Evolutionary conservation across 2,797 vertebrate genomes (phyloP), one percentile per base, ranked within the genome.

Genomic region (Sandelia bainsii): DNA sequence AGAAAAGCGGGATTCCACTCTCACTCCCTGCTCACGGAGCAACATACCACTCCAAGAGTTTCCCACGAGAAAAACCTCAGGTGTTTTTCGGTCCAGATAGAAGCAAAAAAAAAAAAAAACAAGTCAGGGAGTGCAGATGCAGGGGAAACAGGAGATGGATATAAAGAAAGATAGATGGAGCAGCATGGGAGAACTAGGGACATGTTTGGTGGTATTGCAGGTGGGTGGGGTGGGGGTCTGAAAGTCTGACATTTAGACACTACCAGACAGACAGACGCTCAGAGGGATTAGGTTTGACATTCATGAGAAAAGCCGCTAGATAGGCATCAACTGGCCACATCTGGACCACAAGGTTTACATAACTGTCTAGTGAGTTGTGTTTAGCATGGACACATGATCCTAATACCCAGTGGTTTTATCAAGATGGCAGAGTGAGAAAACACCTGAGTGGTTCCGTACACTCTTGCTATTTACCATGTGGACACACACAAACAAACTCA

Each of bases 51-150:
- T 80, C 79, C 69, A 39, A 85, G 85, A 93, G 78, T 90, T 92
- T 93, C 92, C 92, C 91, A 92, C 87, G 92, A 92, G 92, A 93
- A 93, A 92, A 92, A 86, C 88, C 88, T 89, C 65, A 0, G 89
- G 91, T 86, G 65, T 85, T 90, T 92, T 85, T 90, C 71, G 60
- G 76, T 84, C 73, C 48, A 58, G 77, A 71, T 73, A 63, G n/a
- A 51, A 45, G 37, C 8, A 16, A 22, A 32, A 51, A 32, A 32
- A 65, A 54, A n/a, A 32, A 32, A 51, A 32, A 32, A 65, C 51
- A n/a, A 32, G 8, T 45, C 48, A 39, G 37, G 9, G 34, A 10
- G 34, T 10, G 1, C 2, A 50, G 8, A 59, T 22, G n/a, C 44
- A 23, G 32, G 22, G 42, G 16, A 72, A 54, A 59, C 29, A 23